phyloP scores from a whole-genome alignment of 1,140 invertebrate species.

The Eubasilissa regina region DNA sequence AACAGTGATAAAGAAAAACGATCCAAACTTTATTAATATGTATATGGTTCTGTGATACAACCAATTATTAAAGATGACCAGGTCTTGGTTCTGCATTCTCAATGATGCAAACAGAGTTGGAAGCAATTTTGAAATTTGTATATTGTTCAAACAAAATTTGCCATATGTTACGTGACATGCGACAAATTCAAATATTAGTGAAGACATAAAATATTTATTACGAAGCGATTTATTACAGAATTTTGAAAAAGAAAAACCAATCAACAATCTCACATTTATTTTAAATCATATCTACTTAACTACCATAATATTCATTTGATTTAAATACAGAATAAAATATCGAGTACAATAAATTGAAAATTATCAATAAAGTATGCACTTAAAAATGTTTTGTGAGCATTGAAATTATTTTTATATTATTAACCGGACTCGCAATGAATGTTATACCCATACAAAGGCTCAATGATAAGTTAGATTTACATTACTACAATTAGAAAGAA shows the following conservation, averaged over 20 bases:
- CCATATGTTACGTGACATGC: no score
- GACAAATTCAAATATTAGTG: no score
- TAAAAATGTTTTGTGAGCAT: constrained; percentile 21
- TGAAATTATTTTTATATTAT: constrained; percentile 3
- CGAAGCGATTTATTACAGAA: no score
- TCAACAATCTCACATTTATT: constrained; percentile 52
- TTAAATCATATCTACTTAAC: constrained; percentile 46
- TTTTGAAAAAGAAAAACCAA: constrained; percentile 14
- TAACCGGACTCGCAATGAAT: constrained; percentile 3
- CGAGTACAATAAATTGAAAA: constrained; percentile 39
- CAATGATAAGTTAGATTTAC: constrained; percentile 1
- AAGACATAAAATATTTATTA: no score
- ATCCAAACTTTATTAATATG: no score
- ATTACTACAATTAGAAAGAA: background rate
- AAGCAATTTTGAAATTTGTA: no score
- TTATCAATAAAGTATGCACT: constrained; percentile 36
- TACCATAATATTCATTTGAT: constrained; percentile 40
- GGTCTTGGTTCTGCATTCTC: no score
- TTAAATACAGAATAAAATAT: constrained; percentile 44
- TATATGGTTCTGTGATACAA: no score
- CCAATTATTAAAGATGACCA: no score
- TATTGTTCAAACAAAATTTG: no score
- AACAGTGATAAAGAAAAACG: no score
- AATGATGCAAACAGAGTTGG: no score
- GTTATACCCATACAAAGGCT: background rate